These are phyloP conservation scores for Lethenteron reissneri DNA, from an alignment of 2,113 vertebrate genomes.

Conservation along the genomic window DNA sequence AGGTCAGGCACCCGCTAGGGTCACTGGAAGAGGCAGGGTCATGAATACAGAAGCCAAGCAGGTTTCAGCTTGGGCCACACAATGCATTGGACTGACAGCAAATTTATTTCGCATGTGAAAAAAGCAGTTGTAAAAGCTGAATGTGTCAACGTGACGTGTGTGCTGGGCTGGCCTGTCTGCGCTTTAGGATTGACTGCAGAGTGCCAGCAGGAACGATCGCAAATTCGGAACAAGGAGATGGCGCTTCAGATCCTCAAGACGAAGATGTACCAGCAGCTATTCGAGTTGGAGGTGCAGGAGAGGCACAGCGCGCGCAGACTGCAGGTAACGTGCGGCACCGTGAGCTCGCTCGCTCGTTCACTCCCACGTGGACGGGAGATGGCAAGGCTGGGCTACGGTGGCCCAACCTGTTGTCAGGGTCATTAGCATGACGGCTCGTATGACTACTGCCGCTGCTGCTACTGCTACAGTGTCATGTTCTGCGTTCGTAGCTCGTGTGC, in stretches of 20 bases:
- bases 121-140: background rate
- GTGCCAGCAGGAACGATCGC: slow-evolving; percentile 73
- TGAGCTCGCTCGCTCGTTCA: background rate
- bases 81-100: background rate
- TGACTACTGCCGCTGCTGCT: too few relatives aligned
- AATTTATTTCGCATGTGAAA: background rate
- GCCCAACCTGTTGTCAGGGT: too few relatives aligned
- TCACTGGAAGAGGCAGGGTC: slow-evolving; percentile 8
- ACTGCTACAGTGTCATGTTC: too few relatives aligned
- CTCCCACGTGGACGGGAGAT: too few relatives aligned
- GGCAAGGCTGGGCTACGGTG: too few relatives aligned
- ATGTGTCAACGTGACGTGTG: background rate
- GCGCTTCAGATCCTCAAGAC: slow-evolving; percentile 45
- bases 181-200: slow-evolving; percentile 39
- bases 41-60: background rate
- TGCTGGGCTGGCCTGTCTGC: background rate
- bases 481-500: too few relatives aligned
- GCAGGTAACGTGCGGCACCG: slow-evolving; percentile 31
- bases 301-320: slow-evolving; percentile 38
- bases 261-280: slow-evolving; percentile 38
- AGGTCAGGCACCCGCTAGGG: slow-evolving; percentile 24
- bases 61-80: background rate
- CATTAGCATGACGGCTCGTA: too few relatives aligned
- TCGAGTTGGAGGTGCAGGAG: slow-evolving; percentile 29
- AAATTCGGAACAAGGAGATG: slow-evolving; percentile 49